These are phyloP conservation scores for Myotis lucifugus DNA, from an alignment of 2,113 vertebrate species.

Conservation along the genomic window DNA sequence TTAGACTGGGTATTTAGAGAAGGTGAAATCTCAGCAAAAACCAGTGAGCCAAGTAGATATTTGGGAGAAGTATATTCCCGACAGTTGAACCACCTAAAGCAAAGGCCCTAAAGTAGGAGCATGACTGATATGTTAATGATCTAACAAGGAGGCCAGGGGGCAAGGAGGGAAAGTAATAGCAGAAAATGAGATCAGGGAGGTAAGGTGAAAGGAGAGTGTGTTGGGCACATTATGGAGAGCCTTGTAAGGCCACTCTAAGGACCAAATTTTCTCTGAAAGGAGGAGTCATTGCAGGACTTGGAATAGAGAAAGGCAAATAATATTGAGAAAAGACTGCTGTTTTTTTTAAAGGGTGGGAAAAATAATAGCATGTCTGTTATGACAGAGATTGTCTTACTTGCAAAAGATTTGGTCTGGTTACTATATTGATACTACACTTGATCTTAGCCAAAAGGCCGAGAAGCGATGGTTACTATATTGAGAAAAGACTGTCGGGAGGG, in stretches of 20 bases:
- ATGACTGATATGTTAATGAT: not conserved
- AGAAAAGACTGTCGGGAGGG: not conserved
- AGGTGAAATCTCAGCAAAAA: slow-evolving; percentile 29
- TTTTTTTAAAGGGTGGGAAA: not conserved
- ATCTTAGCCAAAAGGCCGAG: no score
- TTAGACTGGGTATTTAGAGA: not conserved
- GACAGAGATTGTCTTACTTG: not conserved
- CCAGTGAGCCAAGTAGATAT: not conserved
- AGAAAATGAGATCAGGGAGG: not conserved
- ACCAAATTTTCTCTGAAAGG: not conserved
- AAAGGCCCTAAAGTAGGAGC: not conserved
- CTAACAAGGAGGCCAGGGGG: not conserved
- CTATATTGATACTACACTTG: no score
- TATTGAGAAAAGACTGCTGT: not conserved
- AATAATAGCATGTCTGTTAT: not conserved
- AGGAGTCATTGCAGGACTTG: not conserved
- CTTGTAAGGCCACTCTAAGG: not conserved
- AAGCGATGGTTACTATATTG: not conserved
- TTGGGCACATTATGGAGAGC: not conserved
- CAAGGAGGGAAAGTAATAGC: not conserved
- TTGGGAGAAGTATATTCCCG: not conserved
- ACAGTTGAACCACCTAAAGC: not conserved
- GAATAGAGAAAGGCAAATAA: not conserved
- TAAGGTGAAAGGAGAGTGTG: not conserved
- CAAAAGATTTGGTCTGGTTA: not conserved